Evolutionary conservation across 1,140 invertebrate species (phyloP), one percentile per base, ranked within the genome.

Genomic region (Plutomurus gul): DNA sequence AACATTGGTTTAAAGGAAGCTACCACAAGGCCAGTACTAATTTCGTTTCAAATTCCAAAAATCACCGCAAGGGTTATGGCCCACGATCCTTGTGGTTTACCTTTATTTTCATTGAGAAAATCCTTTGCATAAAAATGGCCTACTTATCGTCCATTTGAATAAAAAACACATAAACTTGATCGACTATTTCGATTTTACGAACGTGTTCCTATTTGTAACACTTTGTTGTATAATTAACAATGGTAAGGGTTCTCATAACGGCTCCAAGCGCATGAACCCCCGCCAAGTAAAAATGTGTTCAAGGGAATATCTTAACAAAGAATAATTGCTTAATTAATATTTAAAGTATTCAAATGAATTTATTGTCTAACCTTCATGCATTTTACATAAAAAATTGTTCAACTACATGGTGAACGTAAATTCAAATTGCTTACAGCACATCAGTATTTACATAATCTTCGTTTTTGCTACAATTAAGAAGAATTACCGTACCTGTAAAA

Each of bases 241-340:
- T n/a, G n/a, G n/a, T n/a, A n/a, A n/a, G n/a, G n/a, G n/a, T n/a
- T n/a, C n/a, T n/a, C n/a, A n/a, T n/a, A n/a, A n/a, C n/a, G n/a
- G n/a, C n/a, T n/a, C n/a, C n/a, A n/a, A n/a, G n/a, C n/a, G n/a
- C n/a, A n/a, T n/a, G n/a, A n/a, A n/a, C n/a, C n/a, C n/a, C n/a
- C n/a, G n/a, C n/a, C n/a, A n/a, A n/a, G n/a, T n/a, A n/a, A n/a
- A n/a, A n/a, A n/a, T n/a, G n/a, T n/a, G 27, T 30, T 33, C 13
- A 5, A 30, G 30, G 36, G 18, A 65, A 27, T 56, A 27, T 65
- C 27, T 18, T 65, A 65, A 36, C 56, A 30, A 65, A 65, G 51
- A 65, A 18, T 65, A 65, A 65, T 65, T 65, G 30, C 56, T 65
- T 65, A 33, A 65, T 65, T 65, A 65, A 65, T 56, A 33, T 65